phyloP scores from a whole-genome alignment of 1,140 invertebrate species.

The Mylabris phalerata region DNA sequence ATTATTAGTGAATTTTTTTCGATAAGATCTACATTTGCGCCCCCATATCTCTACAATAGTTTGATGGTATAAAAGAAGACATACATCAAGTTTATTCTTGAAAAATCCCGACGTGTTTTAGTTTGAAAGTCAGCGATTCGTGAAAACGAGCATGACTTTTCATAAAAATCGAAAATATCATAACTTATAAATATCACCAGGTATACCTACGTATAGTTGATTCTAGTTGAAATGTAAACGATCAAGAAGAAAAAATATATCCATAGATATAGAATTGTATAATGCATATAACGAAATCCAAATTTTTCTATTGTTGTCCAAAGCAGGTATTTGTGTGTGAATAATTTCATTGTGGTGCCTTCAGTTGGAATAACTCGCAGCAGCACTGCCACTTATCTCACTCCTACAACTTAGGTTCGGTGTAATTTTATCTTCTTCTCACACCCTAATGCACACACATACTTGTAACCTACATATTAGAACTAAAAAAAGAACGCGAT shows the following conservation, averaged over 20 bases:
- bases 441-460: slow-evolving; percentile 10
- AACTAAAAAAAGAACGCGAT: too few species aligned
- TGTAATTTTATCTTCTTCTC: slow-evolving; percentile 6
- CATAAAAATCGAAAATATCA: slow-evolving; percentile 24
- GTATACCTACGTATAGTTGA: too few species aligned
- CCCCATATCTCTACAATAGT: too few species aligned
- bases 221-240: too few species aligned
- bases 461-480: too few species aligned
- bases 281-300: slow-evolving; percentile 14
- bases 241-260: too few species aligned
- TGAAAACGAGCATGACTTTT: slow-evolving; percentile 27
- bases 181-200: background rate
- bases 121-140: slow-evolving; percentile 9
- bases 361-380: slow-evolving; percentile 13
- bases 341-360: slow-evolving; percentile 22
- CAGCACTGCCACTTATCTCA: slow-evolving; percentile 15
- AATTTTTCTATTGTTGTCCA: slow-evolving; percentile 27
- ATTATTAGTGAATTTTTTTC: too few species aligned
- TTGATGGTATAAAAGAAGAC: slow-evolving; percentile 6
- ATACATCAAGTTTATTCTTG: slow-evolving; percentile 2
- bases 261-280: too few species aligned
- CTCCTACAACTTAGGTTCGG: slow-evolving; percentile 3
- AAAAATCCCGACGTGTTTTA: slow-evolving; percentile 6
- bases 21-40: too few species aligned
- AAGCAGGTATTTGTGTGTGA: slow-evolving; percentile 30